These are phyloP conservation scores for Phacellophora camtschatica DNA, from an alignment of 30 jellyfish, hydroid and myxozoan genomes.

Conservation along the genomic window DNA sequence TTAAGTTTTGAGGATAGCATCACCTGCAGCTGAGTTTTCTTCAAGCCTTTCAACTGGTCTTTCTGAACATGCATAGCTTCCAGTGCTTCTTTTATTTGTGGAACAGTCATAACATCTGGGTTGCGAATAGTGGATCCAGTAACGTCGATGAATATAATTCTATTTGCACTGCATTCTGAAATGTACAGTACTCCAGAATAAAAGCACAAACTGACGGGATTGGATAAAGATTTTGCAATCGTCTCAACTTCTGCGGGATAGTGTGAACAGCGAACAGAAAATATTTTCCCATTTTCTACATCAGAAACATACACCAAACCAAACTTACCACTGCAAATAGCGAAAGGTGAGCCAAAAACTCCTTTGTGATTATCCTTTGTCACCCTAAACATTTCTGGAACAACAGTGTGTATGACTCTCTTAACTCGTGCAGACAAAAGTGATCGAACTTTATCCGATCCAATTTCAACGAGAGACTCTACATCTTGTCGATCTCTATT, in stretches of 20 bases:
- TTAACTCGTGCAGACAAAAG: neutral
- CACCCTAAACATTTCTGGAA: conserved; percentile 5
- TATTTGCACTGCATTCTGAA: neutral
- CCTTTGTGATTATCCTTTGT: neutral
- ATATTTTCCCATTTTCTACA: neutral
- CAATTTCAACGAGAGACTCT: conserved; percentile 28
- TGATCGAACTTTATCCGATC: neutral
- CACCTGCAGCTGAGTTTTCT: conserved; percentile 29
- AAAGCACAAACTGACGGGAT: neutral
- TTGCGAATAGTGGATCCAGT: neutral
- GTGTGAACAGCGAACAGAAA: neutral
- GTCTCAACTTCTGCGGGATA: conserved; percentile 28
- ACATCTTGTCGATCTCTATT: conserved; percentile 47
- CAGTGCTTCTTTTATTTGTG: neutral
- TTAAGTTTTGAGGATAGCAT: conserved; percentile 22
- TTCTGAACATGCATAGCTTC: neutral
- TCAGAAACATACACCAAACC: conserved; percentile 8
- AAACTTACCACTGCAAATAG: neutral
- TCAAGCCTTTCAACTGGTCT: neutral
- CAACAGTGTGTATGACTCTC: conserved; percentile 1
- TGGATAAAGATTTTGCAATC: neutral
- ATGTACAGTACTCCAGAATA: neutral
- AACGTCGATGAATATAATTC: neutral
- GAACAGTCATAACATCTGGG: neutral
- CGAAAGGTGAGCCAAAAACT: neutral